Percentiles rank a stretch among this genome's conserved stretches.
Evolutionary conservation across 2,888 invertebrate genomes (phyloP).

Genomic region (Tridacna gigas): DNA sequence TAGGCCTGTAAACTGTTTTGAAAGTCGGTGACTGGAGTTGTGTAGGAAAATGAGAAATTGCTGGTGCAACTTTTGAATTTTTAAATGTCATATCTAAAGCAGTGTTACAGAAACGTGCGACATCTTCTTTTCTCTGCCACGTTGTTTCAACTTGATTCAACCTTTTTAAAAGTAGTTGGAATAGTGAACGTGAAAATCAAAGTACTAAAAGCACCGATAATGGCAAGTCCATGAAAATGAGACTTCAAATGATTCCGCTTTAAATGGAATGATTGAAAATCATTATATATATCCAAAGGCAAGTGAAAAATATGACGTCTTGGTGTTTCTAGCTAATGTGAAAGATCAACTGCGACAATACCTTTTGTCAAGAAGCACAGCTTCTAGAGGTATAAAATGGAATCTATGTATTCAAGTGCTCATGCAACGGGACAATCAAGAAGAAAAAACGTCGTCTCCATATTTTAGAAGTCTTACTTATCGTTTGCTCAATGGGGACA

Average conservation of each 20-base stretch:
- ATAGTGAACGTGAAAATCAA: no score
- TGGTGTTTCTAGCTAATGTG: conserved; percentile 40
- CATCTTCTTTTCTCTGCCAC: no score
- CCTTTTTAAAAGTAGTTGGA: no score
- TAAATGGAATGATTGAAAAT: conserved; percentile 24
- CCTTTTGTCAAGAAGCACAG: conserved; percentile 1
- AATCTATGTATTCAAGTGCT: conserved; percentile 45
- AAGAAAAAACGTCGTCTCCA: conserved; percentile 36
- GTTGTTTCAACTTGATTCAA: no score
- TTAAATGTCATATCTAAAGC: no score
- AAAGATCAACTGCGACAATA: conserved; percentile 16
- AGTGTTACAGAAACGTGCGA: no score
- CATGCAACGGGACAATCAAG: conserved; percentile 39
- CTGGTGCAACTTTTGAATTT: no score
- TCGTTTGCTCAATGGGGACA: conserved; percentile 2
- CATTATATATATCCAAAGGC: conserved; percentile 26
- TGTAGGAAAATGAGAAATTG: no score
- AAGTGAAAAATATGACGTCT: conserved; percentile 37
- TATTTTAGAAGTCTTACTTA: conserved; percentile 41
- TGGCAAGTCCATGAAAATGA: not conserved
- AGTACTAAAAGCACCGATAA: no score
- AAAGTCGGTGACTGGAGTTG: no score
- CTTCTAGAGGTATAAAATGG: conserved; percentile 47
- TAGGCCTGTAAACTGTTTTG: no score
- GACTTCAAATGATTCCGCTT: conserved; percentile 15